A percentile compares a stretch with the other conserved stretches of the same genome.
phyloP scores from a whole-genome alignment of 2,888 invertebrate genomes.

The Odontothrips loti region DNA sequence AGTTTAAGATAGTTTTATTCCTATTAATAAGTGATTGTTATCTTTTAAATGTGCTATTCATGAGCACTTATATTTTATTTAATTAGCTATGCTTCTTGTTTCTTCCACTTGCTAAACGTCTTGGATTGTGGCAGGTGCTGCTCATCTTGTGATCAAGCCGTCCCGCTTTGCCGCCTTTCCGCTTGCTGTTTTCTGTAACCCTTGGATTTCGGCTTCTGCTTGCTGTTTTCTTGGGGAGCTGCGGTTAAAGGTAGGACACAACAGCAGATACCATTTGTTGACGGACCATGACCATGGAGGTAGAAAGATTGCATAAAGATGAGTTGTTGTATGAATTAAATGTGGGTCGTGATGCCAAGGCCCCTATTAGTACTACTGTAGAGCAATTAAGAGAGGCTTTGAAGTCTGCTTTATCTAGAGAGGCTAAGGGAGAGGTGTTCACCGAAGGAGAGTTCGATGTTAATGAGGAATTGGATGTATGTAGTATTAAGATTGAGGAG shows the following conservation, averaged over 20 bases:
- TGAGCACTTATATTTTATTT: no score
- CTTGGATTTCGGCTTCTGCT: neutral
- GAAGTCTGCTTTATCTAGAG: neutral
- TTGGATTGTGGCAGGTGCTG: no score
- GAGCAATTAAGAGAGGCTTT: neutral
- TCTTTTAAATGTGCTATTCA: no score
- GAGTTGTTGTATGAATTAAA: neutral
- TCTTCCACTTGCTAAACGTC: no score
- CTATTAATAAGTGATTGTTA: no score
- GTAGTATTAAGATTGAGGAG: neutral
- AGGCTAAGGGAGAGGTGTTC: neutral
- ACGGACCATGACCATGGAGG: slow-evolving; percentile 9
- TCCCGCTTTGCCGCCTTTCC: neutral
- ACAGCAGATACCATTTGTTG: neutral
- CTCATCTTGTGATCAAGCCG: no score
- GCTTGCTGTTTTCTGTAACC: neutral
- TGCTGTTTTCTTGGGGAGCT: neutral
- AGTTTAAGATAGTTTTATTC: no score
- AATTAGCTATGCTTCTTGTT: no score
- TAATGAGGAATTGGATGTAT: neutral
- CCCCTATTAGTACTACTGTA: neutral
- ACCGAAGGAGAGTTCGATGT: neutral
- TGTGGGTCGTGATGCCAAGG: neutral
- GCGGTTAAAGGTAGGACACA: no score
- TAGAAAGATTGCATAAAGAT: neutral